These are phyloP conservation scores for Andrena dorsata DNA, from an alignment of 2,888 invertebrate species.

Conservation along the genomic window DNA sequence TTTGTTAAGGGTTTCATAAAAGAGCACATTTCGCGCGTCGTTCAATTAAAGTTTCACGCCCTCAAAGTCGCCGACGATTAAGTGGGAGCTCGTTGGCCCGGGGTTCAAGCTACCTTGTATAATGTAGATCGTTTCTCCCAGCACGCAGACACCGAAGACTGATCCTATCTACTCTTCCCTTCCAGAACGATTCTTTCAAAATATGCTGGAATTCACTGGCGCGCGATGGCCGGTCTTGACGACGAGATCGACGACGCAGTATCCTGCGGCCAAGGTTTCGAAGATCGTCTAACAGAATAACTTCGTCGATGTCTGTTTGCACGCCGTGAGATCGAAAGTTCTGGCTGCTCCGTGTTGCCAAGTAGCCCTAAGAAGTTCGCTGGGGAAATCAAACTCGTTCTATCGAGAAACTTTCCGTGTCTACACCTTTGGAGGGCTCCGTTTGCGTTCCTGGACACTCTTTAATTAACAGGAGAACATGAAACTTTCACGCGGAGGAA, in stretches of 20 bases:
- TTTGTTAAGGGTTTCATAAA: conserved; percentile 3
- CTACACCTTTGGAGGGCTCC: neutral
- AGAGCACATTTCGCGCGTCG: neutral
- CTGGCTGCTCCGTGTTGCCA: neutral
- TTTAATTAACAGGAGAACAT: conserved; percentile 7
- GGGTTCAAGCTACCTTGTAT: neutral
- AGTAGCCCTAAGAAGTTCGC: conserved; percentile 12
- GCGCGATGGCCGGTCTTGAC: conserved; percentile 1
- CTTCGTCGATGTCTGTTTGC: conserved; percentile 1
- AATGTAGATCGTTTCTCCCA: neutral
- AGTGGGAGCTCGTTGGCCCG: neutral
- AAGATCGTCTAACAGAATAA: conserved; percentile 36
- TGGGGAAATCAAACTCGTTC: neutral
- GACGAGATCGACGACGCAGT: conserved; percentile 18
- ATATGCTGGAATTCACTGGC: neutral
- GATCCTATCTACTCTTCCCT: neutral
- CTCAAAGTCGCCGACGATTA: neutral
- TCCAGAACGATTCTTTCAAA: neutral
- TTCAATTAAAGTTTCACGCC: conserved; percentile 27
- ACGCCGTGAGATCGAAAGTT: conserved; percentile 18
- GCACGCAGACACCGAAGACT: neutral
- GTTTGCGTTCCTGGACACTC: neutral
- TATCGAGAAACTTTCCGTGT: conserved; percentile 2
- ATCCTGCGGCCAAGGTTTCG: neutral
- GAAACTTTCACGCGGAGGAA: neutral